A percentile compares a stretch with the other conserved stretches of the same genome.
Evolutionary conservation across 1,140 invertebrate genomes (phyloP).

Genomic region (Phthorimaea operculella): DNA sequence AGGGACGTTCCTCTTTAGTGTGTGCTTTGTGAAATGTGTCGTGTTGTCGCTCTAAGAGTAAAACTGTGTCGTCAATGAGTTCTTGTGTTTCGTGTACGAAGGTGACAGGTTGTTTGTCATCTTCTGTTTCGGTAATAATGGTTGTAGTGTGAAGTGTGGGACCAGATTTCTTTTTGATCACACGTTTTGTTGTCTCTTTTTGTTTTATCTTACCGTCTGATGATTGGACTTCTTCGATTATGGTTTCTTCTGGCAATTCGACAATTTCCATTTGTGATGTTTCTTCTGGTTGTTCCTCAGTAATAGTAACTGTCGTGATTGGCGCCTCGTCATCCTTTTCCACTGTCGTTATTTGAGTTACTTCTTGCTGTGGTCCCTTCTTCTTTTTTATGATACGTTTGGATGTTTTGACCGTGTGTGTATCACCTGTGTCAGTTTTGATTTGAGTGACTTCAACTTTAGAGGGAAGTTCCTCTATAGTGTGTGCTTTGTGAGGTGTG

Average conservation of each 20-base stretch:
- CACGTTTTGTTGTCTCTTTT: not conserved
- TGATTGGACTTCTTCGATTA: constrained; percentile 27
- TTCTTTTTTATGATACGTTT: constrained; percentile 34
- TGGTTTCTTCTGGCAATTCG: constrained; percentile 40
- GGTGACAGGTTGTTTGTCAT: constrained; percentile 16
- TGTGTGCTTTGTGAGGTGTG: constrained; percentile 22
- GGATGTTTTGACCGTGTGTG: constrained; percentile 25
- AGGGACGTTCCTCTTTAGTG: too few species aligned
- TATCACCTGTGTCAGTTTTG: constrained; percentile 31
- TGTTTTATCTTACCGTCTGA: constrained; percentile 27
- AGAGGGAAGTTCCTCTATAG: constrained; percentile 18
- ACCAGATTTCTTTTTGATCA: constrained; percentile 17
- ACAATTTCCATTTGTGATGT: constrained; percentile 28
- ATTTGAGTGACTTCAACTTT: constrained; percentile 34
- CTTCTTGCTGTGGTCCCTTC: constrained; percentile 25
- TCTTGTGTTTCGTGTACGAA: constrained; percentile 23
- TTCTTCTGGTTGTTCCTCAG: constrained; percentile 21
- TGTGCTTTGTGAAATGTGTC: too few species aligned
- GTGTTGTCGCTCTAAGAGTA: too few species aligned
- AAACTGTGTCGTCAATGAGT: too few species aligned
- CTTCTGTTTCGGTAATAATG: constrained; percentile 38
- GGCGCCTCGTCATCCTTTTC: constrained; percentile 41
- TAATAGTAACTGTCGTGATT: constrained; percentile 28
- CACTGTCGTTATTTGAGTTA: constrained; percentile 41
- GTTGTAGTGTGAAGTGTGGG: constrained; percentile 42